phyloP scores from a whole-genome alignment of 2,888 invertebrate species.

The Folsomia candida region DNA sequence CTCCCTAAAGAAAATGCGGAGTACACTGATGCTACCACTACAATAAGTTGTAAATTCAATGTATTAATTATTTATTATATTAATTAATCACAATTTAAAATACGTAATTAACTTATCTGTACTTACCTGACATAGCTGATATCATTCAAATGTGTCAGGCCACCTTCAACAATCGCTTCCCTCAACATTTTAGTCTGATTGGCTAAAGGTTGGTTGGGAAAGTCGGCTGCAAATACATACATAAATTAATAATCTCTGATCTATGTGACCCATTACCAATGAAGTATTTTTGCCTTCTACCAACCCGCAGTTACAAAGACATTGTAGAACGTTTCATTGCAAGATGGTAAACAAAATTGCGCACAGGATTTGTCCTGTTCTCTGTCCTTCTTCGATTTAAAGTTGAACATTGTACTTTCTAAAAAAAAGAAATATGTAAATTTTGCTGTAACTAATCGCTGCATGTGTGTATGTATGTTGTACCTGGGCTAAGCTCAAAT shows the following conservation, averaged over 20 bases:
- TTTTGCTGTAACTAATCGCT: too few species aligned
- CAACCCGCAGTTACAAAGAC: slow-evolving; percentile 21
- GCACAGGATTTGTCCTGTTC: slow-evolving; percentile 36
- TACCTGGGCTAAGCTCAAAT: too few species aligned
- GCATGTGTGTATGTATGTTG: too few species aligned
- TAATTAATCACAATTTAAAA: background rate
- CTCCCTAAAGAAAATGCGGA: slow-evolving; percentile 46
- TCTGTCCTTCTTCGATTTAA: slow-evolving; percentile 27
- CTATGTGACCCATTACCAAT: too few species aligned
- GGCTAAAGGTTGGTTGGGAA: slow-evolving; percentile 47
- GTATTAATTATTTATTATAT: too few species aligned
- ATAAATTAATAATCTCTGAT: too few species aligned
- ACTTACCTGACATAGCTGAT: slow-evolving; percentile 44
- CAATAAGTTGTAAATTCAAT: too few species aligned
- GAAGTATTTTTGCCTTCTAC: too few species aligned
- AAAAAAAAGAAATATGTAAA: too few species aligned
- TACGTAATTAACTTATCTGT: too few species aligned
- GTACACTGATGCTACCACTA: slow-evolving; percentile 46
- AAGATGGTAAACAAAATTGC: slow-evolving; percentile 39
- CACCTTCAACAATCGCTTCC: slow-evolving; percentile 43
- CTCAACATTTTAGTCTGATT: slow-evolving; percentile 49
- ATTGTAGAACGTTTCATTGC: slow-evolving; percentile 42
- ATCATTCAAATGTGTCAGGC: slow-evolving; percentile 42
- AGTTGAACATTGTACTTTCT: slow-evolving; percentile 31
- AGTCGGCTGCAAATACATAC: slow-evolving; percentile 35